These are phyloP conservation scores for Melanerpes aurifrons DNA, from an alignment of 2,113 vertebrate genomes.

Conservation along the genomic window DNA sequence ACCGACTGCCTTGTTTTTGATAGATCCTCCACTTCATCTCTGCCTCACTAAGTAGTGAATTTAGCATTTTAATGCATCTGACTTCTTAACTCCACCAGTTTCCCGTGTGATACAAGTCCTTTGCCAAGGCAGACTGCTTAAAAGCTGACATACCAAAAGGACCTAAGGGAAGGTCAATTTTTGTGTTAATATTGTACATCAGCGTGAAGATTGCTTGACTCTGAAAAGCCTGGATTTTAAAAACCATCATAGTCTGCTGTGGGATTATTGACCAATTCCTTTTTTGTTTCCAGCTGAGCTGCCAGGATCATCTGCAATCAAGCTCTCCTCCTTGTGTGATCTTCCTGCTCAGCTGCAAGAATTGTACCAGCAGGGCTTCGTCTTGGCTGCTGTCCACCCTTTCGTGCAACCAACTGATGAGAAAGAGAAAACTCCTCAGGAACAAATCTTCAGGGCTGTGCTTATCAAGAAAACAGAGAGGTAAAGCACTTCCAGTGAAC, in stretches of 20 bases:
- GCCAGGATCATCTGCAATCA: constrained; percentile 86
- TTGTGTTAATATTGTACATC: background rate
- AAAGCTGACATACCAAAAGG: background rate
- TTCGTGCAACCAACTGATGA: constrained; percentile 90
- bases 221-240: constrained; percentile 25
- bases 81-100: background rate
- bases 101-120: background rate
- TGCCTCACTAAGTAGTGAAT: background rate
- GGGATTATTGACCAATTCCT: constrained; percentile 48
- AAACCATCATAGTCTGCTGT: background rate
- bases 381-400: constrained; percentile 90
- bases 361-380: constrained; percentile 93
- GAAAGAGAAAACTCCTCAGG: constrained; percentile 84
- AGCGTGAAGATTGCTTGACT: constrained; percentile 10
- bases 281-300: constrained; percentile 76
- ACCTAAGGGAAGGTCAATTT: background rate
- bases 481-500: constrained; percentile 76
- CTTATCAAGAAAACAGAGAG: constrained; percentile 90
- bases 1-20: background rate
- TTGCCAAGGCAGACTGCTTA: background rate
- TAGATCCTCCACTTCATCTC: background rate
- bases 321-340: constrained; percentile 88
- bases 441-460: constrained; percentile 93
- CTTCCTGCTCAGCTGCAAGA: constrained; percentile 92
- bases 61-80: constrained; percentile 25